Base-by-base conservation (phyloP, 2,113 vertebrate genomes). In the Phocoena sinus region DNA sequence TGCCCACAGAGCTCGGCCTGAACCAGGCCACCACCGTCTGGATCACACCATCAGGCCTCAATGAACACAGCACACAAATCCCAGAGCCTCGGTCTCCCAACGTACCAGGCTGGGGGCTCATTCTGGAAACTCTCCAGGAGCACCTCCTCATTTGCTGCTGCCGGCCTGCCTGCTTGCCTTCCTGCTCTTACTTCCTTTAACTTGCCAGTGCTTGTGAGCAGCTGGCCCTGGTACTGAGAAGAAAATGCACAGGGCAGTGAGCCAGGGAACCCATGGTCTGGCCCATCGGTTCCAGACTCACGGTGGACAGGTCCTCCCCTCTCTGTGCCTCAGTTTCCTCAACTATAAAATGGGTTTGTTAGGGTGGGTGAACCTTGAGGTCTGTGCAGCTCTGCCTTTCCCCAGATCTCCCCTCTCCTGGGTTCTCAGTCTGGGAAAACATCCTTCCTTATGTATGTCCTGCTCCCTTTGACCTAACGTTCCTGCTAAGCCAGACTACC, bases 61-160 rank as follows among this genome's bases (percentile, higher is more conserved):
- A 33, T 47, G n/a, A 50, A 80, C 23, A 14, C 9, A 0, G 44
- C 3, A 33, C 4, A 23, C 79, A 8, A n/a, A 71, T 21, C 21
- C n/a, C 15, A 6, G 4, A 7, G 17, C 73, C 38, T 38, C 13
- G 0, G 70, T 68, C 63, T 65, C 56, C 88, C 20, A 53, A 70
- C 4, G 8, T 28, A 13, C 20, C 38, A 15, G 21, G 38, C 87
- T 44, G 18, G 70, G 21, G 50, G 12, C 58, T 65, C 23, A 13
- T 11, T 84, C 88, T 21, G 21, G n/a, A 84, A 74, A 96, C 33
- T 25, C 80, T 68, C 94, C 93, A 98, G 97, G 97, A 98, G 94
- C 84, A 91, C 97, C 80, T 89, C 85, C 97, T 96, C 95, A 87
- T 93, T 76, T 73, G 95, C 89, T 74, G 73, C 97, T 89, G 87